Evolutionary conservation across 2,797 vertebrate species (phyloP), one percentile per base, ranked within the genome.

Genomic region (Chelmon rostratus): DNA sequence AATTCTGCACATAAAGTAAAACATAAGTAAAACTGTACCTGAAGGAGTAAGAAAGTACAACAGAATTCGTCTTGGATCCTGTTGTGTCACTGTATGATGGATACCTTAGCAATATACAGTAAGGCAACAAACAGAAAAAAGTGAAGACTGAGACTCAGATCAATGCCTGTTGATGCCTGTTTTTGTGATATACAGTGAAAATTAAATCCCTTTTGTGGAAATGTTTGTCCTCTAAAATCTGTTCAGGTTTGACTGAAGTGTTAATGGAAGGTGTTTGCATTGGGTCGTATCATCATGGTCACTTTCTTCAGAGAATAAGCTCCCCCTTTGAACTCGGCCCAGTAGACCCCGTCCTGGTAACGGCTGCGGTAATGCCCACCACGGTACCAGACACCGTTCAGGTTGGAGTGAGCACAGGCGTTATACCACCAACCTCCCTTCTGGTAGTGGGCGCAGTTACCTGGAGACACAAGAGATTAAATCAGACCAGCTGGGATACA

Each of bases 401-500:
- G 96, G 82, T 99, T 99, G 35, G 97, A 98, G 71, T 99, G 97
- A 74, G 97, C 97, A 0, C 97, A 99, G 6, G 97, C 96, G 0
- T 98, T 98, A 61, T 99, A 99, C 97, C 97, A 99, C 97, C 97
- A 99, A 64, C 97, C 97, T 76, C 97, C 97, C 71, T 98, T 98
- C 92, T 98, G 97, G 88, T 98, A 98, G 73, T 98, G 97, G 42
- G 97, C 97, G 73, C 97, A 98, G 82, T 98, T 98, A 76, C 97
- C 97, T 98, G 88, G 0, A 85, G 54, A 86, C 18, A 84, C 47
- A 68, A 49, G 8, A 13, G 63, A 25, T 64, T 46, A 44, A 19
- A 78, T 79, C 44, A 83, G 10, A 64, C 1, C n/a, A 61, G 3
- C 3, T 31, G 1, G 12, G 31, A 50, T 37, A 5, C 8, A 18